Base-by-base conservation (phyloP, 2,797 vertebrate genomes). In the Neostethus bicornis region DNA sequence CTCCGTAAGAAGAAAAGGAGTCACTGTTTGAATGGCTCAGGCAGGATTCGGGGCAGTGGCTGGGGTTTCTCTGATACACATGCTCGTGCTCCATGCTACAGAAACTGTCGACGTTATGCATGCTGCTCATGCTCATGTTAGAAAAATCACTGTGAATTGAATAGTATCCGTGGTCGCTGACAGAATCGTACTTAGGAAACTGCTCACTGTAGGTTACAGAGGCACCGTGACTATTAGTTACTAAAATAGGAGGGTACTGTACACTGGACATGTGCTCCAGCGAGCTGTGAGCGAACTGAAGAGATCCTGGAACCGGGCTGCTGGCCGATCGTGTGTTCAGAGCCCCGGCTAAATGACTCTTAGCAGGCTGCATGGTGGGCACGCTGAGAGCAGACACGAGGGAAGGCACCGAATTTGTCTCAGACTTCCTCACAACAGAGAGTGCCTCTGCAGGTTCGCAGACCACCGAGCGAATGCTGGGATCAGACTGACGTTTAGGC, bases 261-360 rank as follows among this genome's bases (percentile, higher is more conserved):
- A 98, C 91, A 74, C 96, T 98, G 54, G 94, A 93, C 89, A 95
- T 94, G 80, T 98, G 96, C 81, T 99, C 97, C 77, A 98, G 80
- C 14, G 95, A 94, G 84, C 94, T 96, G 88, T 96, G 96, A n/a
- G 93, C 83, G 47, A 98, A 98, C 87, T 96, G 96, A 79, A 96
- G 88, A 58, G 96, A 97, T 61, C 96, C 96, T 49, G 97, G 96
- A 73, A 99, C 95, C 4, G 97, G 96, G 70, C 97, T 99, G 90
- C 97, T 99, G 83, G 96, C 96, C 28, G 97, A 99, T 70, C 97
- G 93, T 23, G 96, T 98, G 87, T 98, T 99, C 85, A 99, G 90
- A 74, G 96, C 96, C 73, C 96, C 94, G 51, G 94, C 94, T 60
- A 96, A 95, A 52, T 99, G 96, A 91, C 94, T 96, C 93, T 99